These are phyloP conservation scores for Falco novaeseelandiae DNA, from an alignment of 2,797 vertebrate species.

Conservation along the genomic window DNA sequence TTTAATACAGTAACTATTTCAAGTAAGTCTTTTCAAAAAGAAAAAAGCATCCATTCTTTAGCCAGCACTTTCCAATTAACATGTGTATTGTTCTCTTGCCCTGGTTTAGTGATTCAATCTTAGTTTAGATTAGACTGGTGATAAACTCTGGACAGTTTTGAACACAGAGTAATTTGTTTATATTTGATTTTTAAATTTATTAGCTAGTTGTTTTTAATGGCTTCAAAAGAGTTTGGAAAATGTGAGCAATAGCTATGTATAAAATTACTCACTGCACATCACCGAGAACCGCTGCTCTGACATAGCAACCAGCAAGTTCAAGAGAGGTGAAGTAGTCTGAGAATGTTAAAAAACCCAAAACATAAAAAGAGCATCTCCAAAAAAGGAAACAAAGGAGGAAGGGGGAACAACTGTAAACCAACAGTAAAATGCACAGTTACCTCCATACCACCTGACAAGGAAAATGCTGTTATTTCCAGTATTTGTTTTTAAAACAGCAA, in stretches of 20 bases:
- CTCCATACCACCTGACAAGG: conserved; percentile 12
- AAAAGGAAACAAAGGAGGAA: neutral
- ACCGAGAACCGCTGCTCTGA: neutral
- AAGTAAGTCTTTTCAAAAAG: neutral
- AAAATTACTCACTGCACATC: neutral
- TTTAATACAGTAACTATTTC: neutral
- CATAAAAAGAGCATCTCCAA: neutral
- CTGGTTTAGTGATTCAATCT: neutral
- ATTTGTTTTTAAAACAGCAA: neutral
- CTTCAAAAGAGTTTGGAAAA: neutral
- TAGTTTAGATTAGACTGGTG: neutral
- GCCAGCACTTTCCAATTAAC: neutral
- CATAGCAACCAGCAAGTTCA: neutral
- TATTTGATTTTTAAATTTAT: neutral
- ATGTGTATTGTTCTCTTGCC: neutral
- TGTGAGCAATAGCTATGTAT: neutral
- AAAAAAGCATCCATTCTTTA: neutral
- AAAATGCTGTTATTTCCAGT: conserved; percentile 6
- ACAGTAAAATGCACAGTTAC: neutral
- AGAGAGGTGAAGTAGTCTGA: neutral
- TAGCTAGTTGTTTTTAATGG: neutral
- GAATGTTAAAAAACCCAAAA: neutral
- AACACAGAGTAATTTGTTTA: neutral
- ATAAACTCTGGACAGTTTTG: neutral
- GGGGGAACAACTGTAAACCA: neutral